A percentile compares a stretch with the other conserved stretches of the same genome.
Evolutionary conservation across 2,888 invertebrate species (phyloP).

Genomic region (Keiferia lycopersicella): DNA sequence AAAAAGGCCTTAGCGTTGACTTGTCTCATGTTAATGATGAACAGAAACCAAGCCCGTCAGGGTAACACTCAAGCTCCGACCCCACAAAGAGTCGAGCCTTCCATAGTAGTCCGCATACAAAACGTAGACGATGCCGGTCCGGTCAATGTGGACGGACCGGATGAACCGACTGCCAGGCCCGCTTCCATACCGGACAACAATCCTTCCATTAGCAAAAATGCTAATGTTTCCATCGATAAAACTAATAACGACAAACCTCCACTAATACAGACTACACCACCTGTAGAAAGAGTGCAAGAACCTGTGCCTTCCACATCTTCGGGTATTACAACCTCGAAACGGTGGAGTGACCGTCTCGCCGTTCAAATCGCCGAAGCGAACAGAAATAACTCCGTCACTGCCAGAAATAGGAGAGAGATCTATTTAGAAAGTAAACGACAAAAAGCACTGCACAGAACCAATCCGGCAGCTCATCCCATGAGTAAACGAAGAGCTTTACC

Average conservation of each 20-base stretch:
- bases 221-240: conserved; percentile 29
- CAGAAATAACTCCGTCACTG: conserved; percentile 67
- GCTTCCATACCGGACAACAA: background rate
- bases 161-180: conserved; percentile 47
- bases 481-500: conserved; percentile 58
- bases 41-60: conserved; percentile 52
- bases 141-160: conserved; percentile 66
- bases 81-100: conserved; percentile 55
- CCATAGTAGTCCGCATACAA: conserved; percentile 67
- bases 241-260: conserved; percentile 37
- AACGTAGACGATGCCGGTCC: conserved; percentile 68
- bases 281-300: conserved; percentile 36
- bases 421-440: conserved; percentile 65
- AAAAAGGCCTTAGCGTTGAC: conserved; percentile 74
- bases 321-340: conserved; percentile 41
- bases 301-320: conserved; percentile 36
- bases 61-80: conserved; percentile 48
- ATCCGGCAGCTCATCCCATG: conserved; percentile 66
- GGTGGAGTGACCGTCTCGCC: conserved; percentile 71
- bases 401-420: conserved; percentile 63
- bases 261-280: conserved; percentile 38
- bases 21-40: conserved; percentile 73
- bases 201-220: conserved; percentile 17
- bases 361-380: conserved; percentile 75
- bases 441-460: conserved; percentile 70